These are phyloP conservation scores for Hyperoplus lanceolatus DNA, from an alignment of 2,797 vertebrate genomes.

Conservation along the genomic window DNA sequence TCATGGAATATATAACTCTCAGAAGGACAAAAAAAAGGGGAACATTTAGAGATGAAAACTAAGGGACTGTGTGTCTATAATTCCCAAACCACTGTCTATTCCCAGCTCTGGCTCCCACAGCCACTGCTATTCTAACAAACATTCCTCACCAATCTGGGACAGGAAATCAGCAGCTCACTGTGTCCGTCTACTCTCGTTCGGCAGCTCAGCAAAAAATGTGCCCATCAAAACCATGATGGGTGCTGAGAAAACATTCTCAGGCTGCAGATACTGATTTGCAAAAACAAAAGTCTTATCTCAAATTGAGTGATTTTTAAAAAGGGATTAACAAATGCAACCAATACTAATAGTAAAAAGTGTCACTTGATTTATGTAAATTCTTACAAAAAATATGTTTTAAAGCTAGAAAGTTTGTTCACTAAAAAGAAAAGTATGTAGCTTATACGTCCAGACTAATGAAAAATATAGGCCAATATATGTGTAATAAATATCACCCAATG, in stretches of 20 bases:
- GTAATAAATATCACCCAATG: too few relatives aligned
- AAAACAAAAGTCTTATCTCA: slow-evolving; percentile 8
- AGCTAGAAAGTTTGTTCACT: neutral
- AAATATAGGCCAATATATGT: neutral
- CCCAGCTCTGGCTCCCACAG: slow-evolving; percentile 38
- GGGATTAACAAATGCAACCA: neutral
- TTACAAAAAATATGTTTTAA: neutral
- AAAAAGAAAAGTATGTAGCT: neutral
- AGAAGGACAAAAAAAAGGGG: slow-evolving; percentile 8
- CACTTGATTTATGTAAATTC: neutral
- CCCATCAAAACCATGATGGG: slow-evolving; percentile 44
- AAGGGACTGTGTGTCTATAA: slow-evolving; percentile 18
- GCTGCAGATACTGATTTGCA: slow-evolving; percentile 34
- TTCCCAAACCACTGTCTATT: slow-evolving; percentile 61
- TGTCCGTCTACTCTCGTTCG: slow-evolving; percentile 27
- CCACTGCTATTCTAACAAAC: slow-evolving; percentile 43
- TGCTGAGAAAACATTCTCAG: slow-evolving; percentile 68
- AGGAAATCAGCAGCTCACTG: slow-evolving; percentile 64
- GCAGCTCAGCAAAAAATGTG: slow-evolving; percentile 52
- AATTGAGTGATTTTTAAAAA: slow-evolving; percentile 6
- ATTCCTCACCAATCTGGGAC: slow-evolving; percentile 44
- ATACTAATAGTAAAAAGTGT: neutral
- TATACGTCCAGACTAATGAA: neutral
- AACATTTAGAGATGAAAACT: slow-evolving; percentile 18
- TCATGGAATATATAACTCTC: slow-evolving; percentile 13